Evolutionary conservation across 2,888 invertebrate genomes (phyloP).

Genomic region (Boloria euphrosyne): DNA sequence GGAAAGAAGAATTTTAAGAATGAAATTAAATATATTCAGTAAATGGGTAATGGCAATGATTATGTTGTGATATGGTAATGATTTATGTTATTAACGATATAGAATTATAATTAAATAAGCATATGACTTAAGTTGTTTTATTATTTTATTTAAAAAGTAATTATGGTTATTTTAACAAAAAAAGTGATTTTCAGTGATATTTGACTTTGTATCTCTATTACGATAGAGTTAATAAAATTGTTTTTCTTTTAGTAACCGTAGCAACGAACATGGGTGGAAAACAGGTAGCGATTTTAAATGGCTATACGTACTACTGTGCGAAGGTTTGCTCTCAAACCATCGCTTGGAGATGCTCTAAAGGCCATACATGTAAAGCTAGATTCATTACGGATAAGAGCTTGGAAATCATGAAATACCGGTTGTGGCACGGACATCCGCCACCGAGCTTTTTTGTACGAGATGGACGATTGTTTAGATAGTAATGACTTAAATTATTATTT

Average conservation of each 20-base stretch:
- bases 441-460: conserved; percentile 24
- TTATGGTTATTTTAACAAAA: too few species aligned
- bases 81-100: too few species aligned
- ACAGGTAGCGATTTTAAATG: conserved; percentile 46
- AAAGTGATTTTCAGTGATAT: too few species aligned
- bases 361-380: conserved; percentile 45
- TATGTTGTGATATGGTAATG: too few species aligned
- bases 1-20: not conserved
- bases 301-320: conserved; percentile 50
- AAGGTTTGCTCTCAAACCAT: conserved; percentile 30
- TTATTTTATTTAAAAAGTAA: too few species aligned
- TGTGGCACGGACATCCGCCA: conserved; percentile 26
- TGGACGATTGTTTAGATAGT: conserved; percentile 27
- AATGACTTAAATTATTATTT: conserved; percentile 10
- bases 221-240: not conserved
- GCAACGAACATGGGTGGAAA: conserved; percentile 39
- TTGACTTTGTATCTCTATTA: too few species aligned
- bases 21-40: too few species aligned
- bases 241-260: conserved; percentile 24
- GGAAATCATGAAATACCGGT: conserved; percentile 9
- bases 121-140: too few species aligned
- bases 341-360: conserved; percentile 47
- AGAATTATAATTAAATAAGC: too few species aligned
- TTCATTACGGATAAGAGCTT: conserved; percentile 29
- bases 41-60: too few species aligned